phyloP scores from a whole-genome alignment of 2,888 invertebrate genomes.

The Eupithecia vulgata region DNA sequence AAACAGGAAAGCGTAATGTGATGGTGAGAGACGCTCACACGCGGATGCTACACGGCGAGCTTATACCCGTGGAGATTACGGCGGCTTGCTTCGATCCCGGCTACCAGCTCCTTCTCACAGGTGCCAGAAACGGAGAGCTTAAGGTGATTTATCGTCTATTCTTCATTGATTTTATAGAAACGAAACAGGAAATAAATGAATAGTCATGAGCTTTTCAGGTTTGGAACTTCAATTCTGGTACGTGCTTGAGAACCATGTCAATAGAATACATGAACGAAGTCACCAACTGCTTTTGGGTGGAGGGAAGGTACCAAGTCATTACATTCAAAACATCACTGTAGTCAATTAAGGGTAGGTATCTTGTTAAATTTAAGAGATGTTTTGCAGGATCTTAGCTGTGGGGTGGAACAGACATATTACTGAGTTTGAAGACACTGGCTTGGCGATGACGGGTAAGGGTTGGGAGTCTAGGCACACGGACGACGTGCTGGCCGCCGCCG shows the following conservation, averaged over 20 bases:
- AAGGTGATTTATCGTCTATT: conserved; percentile 68
- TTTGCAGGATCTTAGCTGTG: conserved; percentile 87
- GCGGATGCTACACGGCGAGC: conserved; percentile 86
- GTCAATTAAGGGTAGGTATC: neutral
- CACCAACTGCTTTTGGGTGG: conserved; percentile 84
- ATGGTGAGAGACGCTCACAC: conserved; percentile 89
- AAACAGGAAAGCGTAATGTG: conserved; percentile 85
- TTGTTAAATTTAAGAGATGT: neutral
- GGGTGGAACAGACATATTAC: conserved; percentile 91
- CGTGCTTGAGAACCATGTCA: conserved; percentile 87
- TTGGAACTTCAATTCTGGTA: conserved; percentile 94
- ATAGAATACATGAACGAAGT: conserved; percentile 85
- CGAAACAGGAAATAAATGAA: neutral
- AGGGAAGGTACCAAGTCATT: conserved; percentile 72
- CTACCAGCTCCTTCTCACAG: conserved; percentile 89
- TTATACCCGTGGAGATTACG: conserved; percentile 88
- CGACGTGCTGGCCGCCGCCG: conserved; percentile 89
- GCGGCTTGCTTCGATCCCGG: conserved; percentile 90
- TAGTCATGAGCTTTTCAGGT: conserved; percentile 67
- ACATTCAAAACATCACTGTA: neutral
- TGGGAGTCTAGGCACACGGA: conserved; percentile 90
- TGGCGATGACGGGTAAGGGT: conserved; percentile 83
- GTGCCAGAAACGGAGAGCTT: conserved; percentile 90
- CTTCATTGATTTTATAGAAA: neutral
- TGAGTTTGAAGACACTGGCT: conserved; percentile 84